phyloP scores from a whole-genome alignment of 2,888 invertebrate species.

The Agrotis segetum region DNA sequence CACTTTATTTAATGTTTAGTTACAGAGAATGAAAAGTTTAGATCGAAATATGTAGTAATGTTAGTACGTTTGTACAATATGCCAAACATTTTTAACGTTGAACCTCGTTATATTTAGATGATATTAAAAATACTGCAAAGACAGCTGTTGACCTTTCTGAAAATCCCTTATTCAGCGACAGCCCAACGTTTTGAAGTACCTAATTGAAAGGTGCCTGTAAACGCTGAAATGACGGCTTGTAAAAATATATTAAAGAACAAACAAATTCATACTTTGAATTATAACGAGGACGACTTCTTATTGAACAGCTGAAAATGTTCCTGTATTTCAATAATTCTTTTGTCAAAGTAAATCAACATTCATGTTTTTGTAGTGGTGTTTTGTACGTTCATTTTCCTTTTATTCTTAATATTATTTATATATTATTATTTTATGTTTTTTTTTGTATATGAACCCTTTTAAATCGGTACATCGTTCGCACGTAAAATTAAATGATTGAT shows the following conservation, averaged over 20 bases:
- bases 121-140: not conserved
- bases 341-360: not conserved
- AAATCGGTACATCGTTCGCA: too few species aligned
- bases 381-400: not conserved
- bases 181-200: not conserved
- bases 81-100: not conserved
- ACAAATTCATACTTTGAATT: not conserved
- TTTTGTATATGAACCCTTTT: too few species aligned
- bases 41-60: too few species aligned
- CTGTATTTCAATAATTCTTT: not conserved
- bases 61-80: too few species aligned
- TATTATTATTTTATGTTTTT: too few species aligned
- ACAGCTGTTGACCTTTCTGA: conserved; percentile 7
- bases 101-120: not conserved
- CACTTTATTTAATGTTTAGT: too few species aligned
- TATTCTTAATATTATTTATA: too few species aligned
- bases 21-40: too few species aligned
- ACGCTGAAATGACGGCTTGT: not conserved
- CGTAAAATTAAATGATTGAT: too few species aligned
- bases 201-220: not conserved
- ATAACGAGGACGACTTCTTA: conserved; percentile 2
- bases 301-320: not conserved
- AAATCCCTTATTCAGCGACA: conserved; percentile 18
- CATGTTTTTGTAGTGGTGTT: too few species aligned
- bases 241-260: not conserved